Evolutionary conservation across 2,888 invertebrate genomes (phyloP).

Genomic region (Caenorhabditis drosophilae): DNA sequence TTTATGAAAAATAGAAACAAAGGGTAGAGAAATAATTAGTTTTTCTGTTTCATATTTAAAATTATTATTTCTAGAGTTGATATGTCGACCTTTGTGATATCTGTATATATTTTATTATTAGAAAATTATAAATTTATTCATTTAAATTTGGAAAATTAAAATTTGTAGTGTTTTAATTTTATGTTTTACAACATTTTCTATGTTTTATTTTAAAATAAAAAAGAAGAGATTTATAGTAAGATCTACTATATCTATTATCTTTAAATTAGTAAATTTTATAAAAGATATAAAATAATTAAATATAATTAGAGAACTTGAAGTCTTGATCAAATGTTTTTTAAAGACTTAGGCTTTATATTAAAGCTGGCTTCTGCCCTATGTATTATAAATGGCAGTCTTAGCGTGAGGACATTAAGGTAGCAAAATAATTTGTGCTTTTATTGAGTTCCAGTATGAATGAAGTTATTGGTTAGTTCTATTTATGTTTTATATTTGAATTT

Average conservation of each 20-base stretch:
- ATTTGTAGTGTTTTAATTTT: slow-evolving; percentile 52
- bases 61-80: slow-evolving; percentile 48
- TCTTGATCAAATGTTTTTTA: slow-evolving; percentile 59
- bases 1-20: slow-evolving; percentile 48
- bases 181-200: slow-evolving; percentile 50
- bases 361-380: slow-evolving; percentile 81
- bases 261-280: slow-evolving; percentile 48
- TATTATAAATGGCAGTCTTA: slow-evolving; percentile 81
- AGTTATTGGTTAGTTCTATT: slow-evolving; percentile 55
- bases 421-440: slow-evolving; percentile 83
- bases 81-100: slow-evolving; percentile 53
- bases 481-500: slow-evolving; percentile 50
- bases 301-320: slow-evolving; percentile 68
- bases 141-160: slow-evolving; percentile 38
- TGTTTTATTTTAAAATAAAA: slow-evolving; percentile 22
- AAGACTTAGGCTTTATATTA: slow-evolving; percentile 72
- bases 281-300: slow-evolving; percentile 38
- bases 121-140: slow-evolving; percentile 49
- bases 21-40: slow-evolving; percentile 43
- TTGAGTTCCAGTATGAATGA: slow-evolving; percentile 81
- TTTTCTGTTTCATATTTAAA: slow-evolving; percentile 54
- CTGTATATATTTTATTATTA: slow-evolving; percentile 49
- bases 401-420: slow-evolving; percentile 82
- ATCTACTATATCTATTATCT: slow-evolving; percentile 44
- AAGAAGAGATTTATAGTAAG: slow-evolving; percentile 28